Evolutionary conservation across 2,888 invertebrate species (phyloP).

Genomic region (Hirtodrosophila alboralis): DNA sequence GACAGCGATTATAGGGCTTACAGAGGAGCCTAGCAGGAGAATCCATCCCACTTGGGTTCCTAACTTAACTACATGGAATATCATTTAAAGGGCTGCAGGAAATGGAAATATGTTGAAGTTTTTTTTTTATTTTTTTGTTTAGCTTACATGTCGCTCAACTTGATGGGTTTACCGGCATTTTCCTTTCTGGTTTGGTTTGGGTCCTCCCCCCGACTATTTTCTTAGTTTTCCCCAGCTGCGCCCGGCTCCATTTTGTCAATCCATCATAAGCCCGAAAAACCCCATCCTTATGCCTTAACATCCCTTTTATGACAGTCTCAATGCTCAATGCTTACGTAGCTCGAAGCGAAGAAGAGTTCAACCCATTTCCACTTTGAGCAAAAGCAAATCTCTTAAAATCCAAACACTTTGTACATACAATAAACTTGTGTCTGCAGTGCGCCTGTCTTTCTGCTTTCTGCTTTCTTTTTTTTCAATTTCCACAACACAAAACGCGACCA

Average conservation of each 20-base stretch:
- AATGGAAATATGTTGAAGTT: conserved; percentile 5
- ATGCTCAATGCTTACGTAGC: conserved; percentile 6
- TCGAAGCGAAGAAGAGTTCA: not conserved
- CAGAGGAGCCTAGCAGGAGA: not conserved
- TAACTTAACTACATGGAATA: not conserved
- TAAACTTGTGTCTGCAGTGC: conserved; percentile 44
- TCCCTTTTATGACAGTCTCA: conserved; percentile 35
- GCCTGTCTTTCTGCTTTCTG: not conserved
- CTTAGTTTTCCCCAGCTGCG: conserved; percentile 21
- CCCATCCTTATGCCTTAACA: conserved; percentile 6
- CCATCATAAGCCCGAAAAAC: conserved; percentile 43
- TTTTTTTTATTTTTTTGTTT: no score
- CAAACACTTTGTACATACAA: conserved; percentile 68
- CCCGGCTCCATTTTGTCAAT: conserved; percentile 43
- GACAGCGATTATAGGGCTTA: conserved; percentile 33
- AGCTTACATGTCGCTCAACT: conserved; percentile 3
- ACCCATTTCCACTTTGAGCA: conserved; percentile 34
- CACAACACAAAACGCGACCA: conserved; percentile 55
- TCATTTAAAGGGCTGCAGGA: not conserved
- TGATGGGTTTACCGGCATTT: conserved; percentile 6
- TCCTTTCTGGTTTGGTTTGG: no score
- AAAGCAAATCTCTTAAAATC: conserved; percentile 69
- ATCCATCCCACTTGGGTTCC: no score
- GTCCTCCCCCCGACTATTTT: conserved; percentile 12
- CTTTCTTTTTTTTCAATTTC: conserved; percentile 66